phyloP scores from a whole-genome alignment of 2,888 invertebrate species.

The Salticus scenicus region DNA sequence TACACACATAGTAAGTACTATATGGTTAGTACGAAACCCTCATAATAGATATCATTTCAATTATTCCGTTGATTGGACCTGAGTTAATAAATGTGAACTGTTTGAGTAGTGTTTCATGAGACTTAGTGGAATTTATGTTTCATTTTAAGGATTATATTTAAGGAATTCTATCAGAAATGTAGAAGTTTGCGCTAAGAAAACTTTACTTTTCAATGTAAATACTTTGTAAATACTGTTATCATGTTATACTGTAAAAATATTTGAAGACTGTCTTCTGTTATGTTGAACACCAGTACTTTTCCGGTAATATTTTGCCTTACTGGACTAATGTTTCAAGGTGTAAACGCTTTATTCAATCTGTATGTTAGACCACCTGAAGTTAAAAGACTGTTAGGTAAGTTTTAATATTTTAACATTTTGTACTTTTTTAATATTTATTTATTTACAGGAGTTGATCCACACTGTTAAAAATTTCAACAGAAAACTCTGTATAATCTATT shows the following conservation, averaged over 20 bases:
- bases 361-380: conserved; percentile 50
- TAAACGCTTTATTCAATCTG: conserved; percentile 42
- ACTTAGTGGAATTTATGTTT: too few relatives aligned
- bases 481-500: too few relatives aligned
- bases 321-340: conserved; percentile 10
- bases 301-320: conserved; percentile 19
- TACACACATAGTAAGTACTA: too few relatives aligned
- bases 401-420: background rate
- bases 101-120: too few relatives aligned
- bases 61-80: too few relatives aligned
- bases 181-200: background rate
- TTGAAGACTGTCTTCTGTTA: conserved; percentile 16
- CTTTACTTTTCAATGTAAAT: background rate
- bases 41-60: too few relatives aligned
- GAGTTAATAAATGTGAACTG: too few relatives aligned
- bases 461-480: too few relatives aligned
- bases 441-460: too few relatives aligned
- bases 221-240: background rate
- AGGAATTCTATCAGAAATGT: background rate
- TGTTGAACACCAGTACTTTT: background rate
- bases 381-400: conserved; percentile 56
- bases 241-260: background rate
- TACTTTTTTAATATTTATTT: background rate
- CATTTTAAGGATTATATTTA: too few relatives aligned
- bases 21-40: too few relatives aligned